These are phyloP conservation scores for Polydrusus pterygomalis DNA, from an alignment of 2,888 invertebrate genomes.

Conservation along the genomic window DNA sequence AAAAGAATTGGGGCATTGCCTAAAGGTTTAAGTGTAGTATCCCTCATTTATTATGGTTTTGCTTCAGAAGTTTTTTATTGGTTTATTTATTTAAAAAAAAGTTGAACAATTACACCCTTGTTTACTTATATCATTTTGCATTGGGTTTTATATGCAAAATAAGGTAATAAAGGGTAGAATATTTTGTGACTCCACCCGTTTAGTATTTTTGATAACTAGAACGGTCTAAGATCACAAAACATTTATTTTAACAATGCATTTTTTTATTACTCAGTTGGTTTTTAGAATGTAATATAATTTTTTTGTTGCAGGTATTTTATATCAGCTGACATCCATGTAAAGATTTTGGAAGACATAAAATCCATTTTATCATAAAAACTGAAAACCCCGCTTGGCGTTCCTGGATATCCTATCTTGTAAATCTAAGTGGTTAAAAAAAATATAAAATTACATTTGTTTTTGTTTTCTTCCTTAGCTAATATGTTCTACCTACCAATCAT, in stretches of 20 bases:
- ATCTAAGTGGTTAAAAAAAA: conserved; percentile 41
- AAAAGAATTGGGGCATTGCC: too few species aligned
- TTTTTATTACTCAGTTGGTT: too few species aligned
- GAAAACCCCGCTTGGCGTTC: conserved; percentile 54
- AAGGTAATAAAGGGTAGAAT: conserved; percentile 55
- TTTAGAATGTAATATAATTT: conserved; percentile 30
- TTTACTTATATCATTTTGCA: conserved; percentile 17
- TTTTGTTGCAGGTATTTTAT: conserved; percentile 59
- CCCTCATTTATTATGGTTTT: too few species aligned
- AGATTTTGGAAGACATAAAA: conserved; percentile 54
- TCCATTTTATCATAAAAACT: conserved; percentile 57
- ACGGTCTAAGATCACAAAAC: conserved; percentile 61
- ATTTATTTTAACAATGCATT: conserved; percentile 25
- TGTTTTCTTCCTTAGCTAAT: neutral
- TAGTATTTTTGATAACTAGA: conserved; percentile 48
- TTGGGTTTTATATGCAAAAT: conserved; percentile 35
- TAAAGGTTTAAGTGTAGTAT: too few species aligned
- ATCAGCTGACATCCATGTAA: conserved; percentile 46
- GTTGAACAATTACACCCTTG: conserved; percentile 4
- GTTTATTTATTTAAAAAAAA: too few species aligned
- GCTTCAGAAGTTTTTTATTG: too few species aligned
- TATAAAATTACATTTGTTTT: conserved; percentile 32
- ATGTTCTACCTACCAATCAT: too few species aligned
- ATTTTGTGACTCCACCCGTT: conserved; percentile 60
- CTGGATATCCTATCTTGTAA: neutral